Evolutionary conservation across 2,888 invertebrate genomes (phyloP).

Genomic region (Lasioglossum pauxillum): DNA sequence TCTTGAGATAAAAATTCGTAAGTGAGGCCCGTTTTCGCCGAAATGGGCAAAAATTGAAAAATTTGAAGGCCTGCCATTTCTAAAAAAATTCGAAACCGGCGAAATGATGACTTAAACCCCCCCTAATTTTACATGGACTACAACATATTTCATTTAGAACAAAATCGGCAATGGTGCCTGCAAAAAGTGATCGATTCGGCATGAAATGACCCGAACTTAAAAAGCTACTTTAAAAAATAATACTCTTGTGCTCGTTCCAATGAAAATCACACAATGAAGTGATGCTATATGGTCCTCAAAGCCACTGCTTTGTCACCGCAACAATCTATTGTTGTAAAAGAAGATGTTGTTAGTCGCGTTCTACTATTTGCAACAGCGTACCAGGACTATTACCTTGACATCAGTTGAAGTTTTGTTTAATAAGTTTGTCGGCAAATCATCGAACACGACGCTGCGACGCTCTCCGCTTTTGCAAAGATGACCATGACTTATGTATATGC

Average conservation of each 20-base stretch:
- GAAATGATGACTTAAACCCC: too few species aligned
- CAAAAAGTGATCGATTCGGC: too few species aligned
- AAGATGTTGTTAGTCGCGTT: not conserved
- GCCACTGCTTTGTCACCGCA: not conserved
- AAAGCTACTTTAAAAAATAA: not conserved
- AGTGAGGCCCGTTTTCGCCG: too few species aligned
- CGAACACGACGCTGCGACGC: slow-evolving; percentile 31
- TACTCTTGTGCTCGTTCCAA: not conserved
- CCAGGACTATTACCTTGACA: not conserved
- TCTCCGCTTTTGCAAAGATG: slow-evolving; percentile 45
- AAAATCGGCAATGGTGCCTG: too few species aligned
- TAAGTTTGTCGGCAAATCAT: not conserved
- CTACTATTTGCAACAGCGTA: not conserved
- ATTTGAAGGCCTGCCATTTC: too few species aligned
- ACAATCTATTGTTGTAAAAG: not conserved
- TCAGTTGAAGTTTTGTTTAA: not conserved
- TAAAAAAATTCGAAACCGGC: too few species aligned
- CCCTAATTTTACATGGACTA: too few species aligned
- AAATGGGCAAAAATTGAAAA: too few species aligned
- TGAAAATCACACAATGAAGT: not conserved
- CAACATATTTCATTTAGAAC: too few species aligned
- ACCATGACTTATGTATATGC: slow-evolving; percentile 60
- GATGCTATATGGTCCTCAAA: fast-evolving
- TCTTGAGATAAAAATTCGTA: too few species aligned
- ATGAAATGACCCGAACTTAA: too few species aligned